Evolutionary conservation across 2,797 vertebrate genomes (phyloP).

Genomic region (Ptychobarbus kaznakovi): DNA sequence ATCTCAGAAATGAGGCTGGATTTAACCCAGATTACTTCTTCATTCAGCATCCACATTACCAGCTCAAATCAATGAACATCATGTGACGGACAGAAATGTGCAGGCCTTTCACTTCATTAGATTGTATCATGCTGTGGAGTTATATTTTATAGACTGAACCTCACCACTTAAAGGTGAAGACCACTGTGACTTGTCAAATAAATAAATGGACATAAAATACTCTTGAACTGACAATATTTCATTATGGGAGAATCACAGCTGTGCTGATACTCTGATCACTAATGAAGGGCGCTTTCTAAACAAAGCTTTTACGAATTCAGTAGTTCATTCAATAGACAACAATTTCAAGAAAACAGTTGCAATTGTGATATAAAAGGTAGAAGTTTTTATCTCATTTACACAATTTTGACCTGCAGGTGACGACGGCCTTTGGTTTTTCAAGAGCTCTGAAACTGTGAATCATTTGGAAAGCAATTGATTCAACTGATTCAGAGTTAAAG

Average conservation of each 20-base stretch:
- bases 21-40: slow-evolving; percentile 32
- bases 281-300: not conserved
- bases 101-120: not conserved
- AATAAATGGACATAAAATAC: not conserved
- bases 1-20: slow-evolving; percentile 28
- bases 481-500: not conserved
- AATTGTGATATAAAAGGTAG: not conserved
- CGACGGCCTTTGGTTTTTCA: not conserved
- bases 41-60: slow-evolving; percentile 6
- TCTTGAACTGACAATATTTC: not conserved
- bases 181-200: not conserved
- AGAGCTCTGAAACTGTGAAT: not conserved
- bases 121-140: not conserved
- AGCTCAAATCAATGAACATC: not conserved
- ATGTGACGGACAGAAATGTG: not conserved
- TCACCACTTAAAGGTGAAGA: not conserved
- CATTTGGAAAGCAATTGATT: not conserved
- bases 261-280: not conserved
- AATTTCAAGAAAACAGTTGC: not conserved
- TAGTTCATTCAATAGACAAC: not conserved
- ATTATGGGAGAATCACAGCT: not conserved
- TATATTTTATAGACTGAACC: not conserved
- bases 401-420: not conserved
- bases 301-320: not conserved
- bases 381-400: not conserved